Conservation (phyloP, 2,797 vertebrate species). For the Xyrichtys novacula region DNA sequence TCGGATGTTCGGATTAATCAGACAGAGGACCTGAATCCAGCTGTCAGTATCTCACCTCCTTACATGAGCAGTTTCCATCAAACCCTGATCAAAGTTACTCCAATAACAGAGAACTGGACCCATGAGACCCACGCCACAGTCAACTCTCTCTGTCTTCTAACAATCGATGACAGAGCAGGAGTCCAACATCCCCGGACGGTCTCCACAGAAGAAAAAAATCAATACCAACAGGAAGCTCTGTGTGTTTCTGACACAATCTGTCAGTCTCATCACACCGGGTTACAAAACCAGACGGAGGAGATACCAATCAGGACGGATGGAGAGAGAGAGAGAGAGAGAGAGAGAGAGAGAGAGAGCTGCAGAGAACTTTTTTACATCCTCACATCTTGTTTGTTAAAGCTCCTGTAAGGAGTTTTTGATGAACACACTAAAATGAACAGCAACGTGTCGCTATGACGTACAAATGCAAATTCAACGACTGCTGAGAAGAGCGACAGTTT, state of each 20-base stretch:
- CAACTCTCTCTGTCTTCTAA: constrained; percentile 1
- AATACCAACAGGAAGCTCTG: constrained; percentile 14
- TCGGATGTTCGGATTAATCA: no score
- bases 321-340: background rate
- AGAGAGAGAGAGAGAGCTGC: no score
- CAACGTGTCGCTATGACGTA: no score
- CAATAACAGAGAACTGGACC: constrained; percentile 7
- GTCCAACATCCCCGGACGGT: background rate
- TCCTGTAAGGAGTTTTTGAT: no score
- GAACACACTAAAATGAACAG: no score
- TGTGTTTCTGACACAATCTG: constrained; percentile 5
- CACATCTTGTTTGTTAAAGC: no score
- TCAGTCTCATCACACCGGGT: background rate
- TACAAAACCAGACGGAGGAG: background rate
- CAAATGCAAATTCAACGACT: no score
- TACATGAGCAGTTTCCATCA: background rate
- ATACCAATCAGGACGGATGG: background rate
- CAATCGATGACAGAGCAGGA: background rate
- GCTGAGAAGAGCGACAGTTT: no score
- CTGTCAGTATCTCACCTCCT: constrained; percentile 7
- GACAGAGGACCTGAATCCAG: background rate
- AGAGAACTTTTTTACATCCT: no score
- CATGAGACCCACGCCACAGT: background rate
- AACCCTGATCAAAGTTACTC: constrained; percentile 8
- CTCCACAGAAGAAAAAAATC: constrained; percentile 15